Conservation (phyloP, 2,888 invertebrate genomes). For the Alloscopus bannaensis region DNA sequence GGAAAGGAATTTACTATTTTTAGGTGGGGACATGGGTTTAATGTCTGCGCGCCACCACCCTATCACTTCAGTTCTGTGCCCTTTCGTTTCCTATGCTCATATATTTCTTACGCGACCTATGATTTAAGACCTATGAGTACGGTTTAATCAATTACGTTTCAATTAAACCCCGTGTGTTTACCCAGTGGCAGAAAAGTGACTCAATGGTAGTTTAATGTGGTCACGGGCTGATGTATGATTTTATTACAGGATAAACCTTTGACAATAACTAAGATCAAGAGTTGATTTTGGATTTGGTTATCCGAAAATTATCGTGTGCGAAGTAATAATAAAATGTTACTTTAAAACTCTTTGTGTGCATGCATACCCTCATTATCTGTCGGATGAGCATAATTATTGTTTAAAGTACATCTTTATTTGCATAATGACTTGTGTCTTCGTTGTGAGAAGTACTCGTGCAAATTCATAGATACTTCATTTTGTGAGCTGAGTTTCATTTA, state of each 20-base stretch:
- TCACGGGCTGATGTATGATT: constrained; percentile 4
- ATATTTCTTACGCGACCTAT: background rate
- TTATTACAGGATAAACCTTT: constrained; percentile 14
- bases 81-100: background rate
- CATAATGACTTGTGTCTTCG: no score
- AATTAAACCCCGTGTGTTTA: background rate
- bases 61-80: background rate
- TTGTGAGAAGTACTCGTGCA: no score
- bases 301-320: constrained; percentile 5
- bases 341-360: no score
- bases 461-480: no score
- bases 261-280: constrained; percentile 21
- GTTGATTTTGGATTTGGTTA: constrained; percentile 1
- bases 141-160: constrained; percentile 1
- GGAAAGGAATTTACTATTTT: constrained; percentile 13
- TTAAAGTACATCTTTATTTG: no score
- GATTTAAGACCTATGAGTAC: constrained; percentile 2
- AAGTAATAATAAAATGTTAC: no score
- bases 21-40: background rate
- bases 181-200: background rate
- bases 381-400: no score
- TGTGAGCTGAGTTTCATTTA: no score
- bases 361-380: no score
- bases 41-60: background rate
- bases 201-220: background rate